These are phyloP conservation scores for Eupithecia vulgata DNA, from an alignment of 2,888 invertebrate genomes.

Conservation along the genomic window DNA sequence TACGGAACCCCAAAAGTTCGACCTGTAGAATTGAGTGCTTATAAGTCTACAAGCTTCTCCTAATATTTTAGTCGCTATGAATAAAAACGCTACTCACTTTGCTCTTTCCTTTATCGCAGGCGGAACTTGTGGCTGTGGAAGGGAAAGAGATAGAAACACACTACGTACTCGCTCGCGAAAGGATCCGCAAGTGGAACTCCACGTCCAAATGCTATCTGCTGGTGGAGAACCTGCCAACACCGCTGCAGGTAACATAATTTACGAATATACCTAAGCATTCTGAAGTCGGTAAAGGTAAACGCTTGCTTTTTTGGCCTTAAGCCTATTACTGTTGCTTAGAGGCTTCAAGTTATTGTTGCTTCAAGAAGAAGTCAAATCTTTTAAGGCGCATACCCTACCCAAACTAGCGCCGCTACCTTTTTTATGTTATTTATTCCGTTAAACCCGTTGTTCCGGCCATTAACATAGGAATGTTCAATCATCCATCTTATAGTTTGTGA, in stretches of 20 bases:
- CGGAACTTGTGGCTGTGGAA: slow-evolving; percentile 87
- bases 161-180: slow-evolving; percentile 86
- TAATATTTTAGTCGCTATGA: not conserved
- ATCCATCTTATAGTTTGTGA: too few species aligned
- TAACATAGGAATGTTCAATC: too few species aligned
- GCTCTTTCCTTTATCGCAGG: slow-evolving; percentile 72
- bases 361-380: not conserved
- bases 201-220: slow-evolving; percentile 87
- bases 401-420: too few species aligned
- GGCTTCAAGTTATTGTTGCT: not conserved
- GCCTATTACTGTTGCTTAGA: not conserved
- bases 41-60: not conserved
- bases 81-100: not conserved
- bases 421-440: too few species aligned
- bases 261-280: not conserved
- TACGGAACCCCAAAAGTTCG: too few species aligned
- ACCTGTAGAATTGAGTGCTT: not conserved
- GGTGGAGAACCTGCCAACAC: slow-evolving; percentile 86
- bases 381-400: too few species aligned
- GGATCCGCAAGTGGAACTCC: slow-evolving; percentile 87
- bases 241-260: slow-evolving; percentile 81
- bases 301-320: not conserved
- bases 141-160: slow-evolving; percentile 89
- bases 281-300: not conserved
- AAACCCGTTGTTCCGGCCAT: too few species aligned